phyloP scores from a whole-genome alignment of 2,113 vertebrate species.

The Phodopus roborovskii region DNA sequence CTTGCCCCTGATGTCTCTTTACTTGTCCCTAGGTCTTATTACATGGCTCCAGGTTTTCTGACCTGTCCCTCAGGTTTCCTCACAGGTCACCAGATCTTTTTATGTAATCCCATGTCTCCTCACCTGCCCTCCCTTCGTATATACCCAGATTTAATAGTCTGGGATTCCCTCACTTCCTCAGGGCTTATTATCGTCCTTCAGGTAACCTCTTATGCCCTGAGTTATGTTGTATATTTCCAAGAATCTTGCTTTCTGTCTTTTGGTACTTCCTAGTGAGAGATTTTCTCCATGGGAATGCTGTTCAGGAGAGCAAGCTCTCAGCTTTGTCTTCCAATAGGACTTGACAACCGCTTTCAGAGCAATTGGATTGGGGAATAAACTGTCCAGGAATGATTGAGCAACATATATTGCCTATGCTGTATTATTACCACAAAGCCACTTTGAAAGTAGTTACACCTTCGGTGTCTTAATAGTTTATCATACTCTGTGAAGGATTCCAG shows the following conservation, averaged over 20 bases:
- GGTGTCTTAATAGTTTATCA: neutral
- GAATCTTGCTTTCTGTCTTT: neutral
- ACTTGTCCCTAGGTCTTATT: neutral
- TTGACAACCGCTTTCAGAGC: neutral
- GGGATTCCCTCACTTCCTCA: neutral
- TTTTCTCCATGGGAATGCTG: too few species aligned
- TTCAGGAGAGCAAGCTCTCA: neutral
- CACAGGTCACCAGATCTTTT: neutral
- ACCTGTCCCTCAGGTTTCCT: neutral
- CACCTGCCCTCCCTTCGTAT: neutral
- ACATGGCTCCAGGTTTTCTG: neutral
- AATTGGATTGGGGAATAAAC: neutral
- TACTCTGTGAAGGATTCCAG: neutral
- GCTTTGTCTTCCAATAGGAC: accelerated
- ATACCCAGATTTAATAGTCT: neutral
- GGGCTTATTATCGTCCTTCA: too few species aligned
- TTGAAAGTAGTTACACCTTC: neutral
- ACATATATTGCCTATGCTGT: neutral
- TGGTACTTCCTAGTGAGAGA: too few species aligned
- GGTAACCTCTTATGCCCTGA: neutral
- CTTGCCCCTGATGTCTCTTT: neutral
- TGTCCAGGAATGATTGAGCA: accelerated
- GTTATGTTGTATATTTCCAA: neutral
- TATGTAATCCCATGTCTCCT: neutral
- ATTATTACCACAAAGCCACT: neutral